Evolutionary conservation across 2,797 vertebrate genomes (phyloP).

Genomic region (Synaphobranchus kaupii): DNA sequence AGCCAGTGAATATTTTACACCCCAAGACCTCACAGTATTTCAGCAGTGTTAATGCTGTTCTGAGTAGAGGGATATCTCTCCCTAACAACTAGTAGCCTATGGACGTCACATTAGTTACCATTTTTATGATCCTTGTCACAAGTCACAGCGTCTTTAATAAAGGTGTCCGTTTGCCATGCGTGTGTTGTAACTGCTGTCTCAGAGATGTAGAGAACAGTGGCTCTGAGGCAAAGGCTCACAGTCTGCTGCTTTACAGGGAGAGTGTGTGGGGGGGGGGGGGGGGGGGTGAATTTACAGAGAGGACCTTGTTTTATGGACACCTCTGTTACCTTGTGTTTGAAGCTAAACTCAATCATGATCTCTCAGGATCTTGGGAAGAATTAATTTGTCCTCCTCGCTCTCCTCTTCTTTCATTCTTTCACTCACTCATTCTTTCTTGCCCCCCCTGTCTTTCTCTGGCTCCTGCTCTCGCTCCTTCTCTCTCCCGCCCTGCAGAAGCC

Average conservation of each 20-base stretch:
- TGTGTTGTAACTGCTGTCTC: background rate
- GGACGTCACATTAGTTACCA: background rate
- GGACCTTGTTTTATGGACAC: background rate
- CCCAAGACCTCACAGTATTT: background rate
- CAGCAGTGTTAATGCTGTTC: background rate
- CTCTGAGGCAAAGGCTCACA: background rate
- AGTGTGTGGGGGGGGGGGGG: too few relatives aligned
- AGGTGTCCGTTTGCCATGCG: background rate
- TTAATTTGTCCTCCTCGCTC: constrained; percentile 32
- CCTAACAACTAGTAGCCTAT: background rate
- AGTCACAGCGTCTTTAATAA: background rate
- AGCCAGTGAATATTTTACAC: background rate
- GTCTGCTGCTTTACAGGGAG: background rate
- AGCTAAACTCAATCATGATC: background rate
- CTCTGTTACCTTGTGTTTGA: constrained; percentile 7
- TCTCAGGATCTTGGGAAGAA: background rate
- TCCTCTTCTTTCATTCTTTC: background rate
- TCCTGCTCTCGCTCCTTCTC: constrained; percentile 40
- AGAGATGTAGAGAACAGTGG: background rate
- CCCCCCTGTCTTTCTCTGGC: background rate
- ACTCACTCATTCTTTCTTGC: background rate
- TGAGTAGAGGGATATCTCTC: background rate
- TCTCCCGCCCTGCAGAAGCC: constrained; percentile 73
- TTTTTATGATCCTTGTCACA: background rate
- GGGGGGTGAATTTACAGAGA: background rate